Evolutionary conservation across 2,113 vertebrate genomes (phyloP), one percentile per base, ranked within the genome.

Genomic region (Procapra przewalskii): DNA sequence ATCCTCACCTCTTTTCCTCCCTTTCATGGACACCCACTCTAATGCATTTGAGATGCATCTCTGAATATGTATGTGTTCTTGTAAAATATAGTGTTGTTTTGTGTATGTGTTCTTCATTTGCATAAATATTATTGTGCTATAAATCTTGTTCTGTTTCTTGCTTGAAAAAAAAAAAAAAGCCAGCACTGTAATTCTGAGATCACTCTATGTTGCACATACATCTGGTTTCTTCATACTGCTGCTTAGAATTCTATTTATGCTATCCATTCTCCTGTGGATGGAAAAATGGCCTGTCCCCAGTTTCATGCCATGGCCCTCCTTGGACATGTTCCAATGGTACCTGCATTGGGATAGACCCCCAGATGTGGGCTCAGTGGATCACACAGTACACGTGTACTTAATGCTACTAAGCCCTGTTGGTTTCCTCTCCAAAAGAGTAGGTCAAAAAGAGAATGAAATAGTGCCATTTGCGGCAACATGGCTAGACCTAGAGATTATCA

Each of bases 61-160:
- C 79, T 96, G 94, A 95, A 97, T 98, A 93, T 93, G 87, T 84
- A 90, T 97, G 87, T 1, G 0, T 94, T 94, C 83, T 89, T 92
- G 25, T 97, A 96, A 97, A 97, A 96, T 89, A 96, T 55, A 96
- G 90, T 92, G 16, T 54, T 96, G 45, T 75, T 97, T 93, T n/a
- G 43, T 48, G 57, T 89, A 81, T 95, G 90, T 92, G 92, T 94
- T 96, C 97, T 94, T 95, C 96, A 97, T 97, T 98, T 98, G 92
- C 94, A 97, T 96, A 96, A 98, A 94, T 88, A 77, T 97, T 96
- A 98, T 97, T 98, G 97, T 96, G 96, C 94, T 92, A 95, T 97
- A 97, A 97, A 98, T 98, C 94, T 98, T 98, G 36, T 55, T 81
- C 50, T 93, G 92, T 75, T 97, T 97, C 71, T 96, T 95, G 85